Evolutionary conservation across 1,140 invertebrate species (phyloP).

Genomic region (Archegozetes longisetosus): DNA sequence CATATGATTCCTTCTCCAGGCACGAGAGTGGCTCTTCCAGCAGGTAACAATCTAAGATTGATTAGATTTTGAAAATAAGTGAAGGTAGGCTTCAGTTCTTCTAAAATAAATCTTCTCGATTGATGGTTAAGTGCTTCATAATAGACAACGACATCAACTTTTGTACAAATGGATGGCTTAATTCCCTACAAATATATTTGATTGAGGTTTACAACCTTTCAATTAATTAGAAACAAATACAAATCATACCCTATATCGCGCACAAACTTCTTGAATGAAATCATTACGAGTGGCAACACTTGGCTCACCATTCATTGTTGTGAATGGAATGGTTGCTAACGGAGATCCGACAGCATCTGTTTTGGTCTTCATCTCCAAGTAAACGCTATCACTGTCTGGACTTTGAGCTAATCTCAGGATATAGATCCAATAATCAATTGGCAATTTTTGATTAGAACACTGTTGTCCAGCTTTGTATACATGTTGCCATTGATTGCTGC

Average conservation of each 20-base stretch:
- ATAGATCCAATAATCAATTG: slow-evolving; percentile 3
- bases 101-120: slow-evolving; percentile 5
- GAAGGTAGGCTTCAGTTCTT: slow-evolving; percentile 9
- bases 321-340: background rate
- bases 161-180: slow-evolving; percentile 7
- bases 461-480: background rate
- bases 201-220: background rate
- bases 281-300: slow-evolving; percentile 5
- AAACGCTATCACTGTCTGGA: slow-evolving; percentile 1
- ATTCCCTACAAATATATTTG: background rate
- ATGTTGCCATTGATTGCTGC: slow-evolving; percentile 1
- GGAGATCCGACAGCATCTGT: background rate
- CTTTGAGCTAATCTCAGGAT: background rate
- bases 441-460: slow-evolving; percentile 6
- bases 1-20: background rate
- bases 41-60: slow-evolving; percentile 7
- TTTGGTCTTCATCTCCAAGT: slow-evolving; percentile 5
- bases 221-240: background rate
- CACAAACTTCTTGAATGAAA: slow-evolving; percentile 13
- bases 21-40: background rate
- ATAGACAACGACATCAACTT: background rate
- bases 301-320: slow-evolving; percentile 8
- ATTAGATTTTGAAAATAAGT: background rate
- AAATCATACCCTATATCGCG: background rate
- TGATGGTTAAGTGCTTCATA: slow-evolving; percentile 5